Base-by-base conservation (phyloP, 2,797 vertebrate genomes). In the Parauchenoglanis ngamensis region DNA sequence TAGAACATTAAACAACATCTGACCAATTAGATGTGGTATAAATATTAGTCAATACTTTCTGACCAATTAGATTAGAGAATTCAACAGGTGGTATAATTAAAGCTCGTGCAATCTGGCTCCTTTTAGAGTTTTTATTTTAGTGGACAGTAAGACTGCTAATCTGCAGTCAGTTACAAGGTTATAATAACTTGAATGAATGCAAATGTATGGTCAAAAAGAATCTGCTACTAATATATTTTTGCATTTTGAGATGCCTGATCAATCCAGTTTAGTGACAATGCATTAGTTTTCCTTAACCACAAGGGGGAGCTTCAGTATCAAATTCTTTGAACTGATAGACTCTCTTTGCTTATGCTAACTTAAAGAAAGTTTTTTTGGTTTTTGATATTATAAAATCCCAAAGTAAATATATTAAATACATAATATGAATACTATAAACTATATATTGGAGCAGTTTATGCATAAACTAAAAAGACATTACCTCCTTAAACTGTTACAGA, bases 301-400 rank as follows among this genome's bases (percentile, higher is more conserved):
- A 90, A 94, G 95, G 89, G 92, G 94, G 93, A 90, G 85, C 90
- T 83, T 92, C 80, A 56, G 86, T 65, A 83, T 89, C 77, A 90
- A 11, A 80, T 49, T 83, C 35, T 19, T 57, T 46, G 25, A 5
- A 46, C 25, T 65, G 44, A 3, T 4, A 17, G n/a, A 77, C 12
- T 46, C 8, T 40, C 2, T 8, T 46, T 28, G 44, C 40, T 19
- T 49, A 28, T 19, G 15, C n/a, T 31, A 78, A 1, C 8, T 70
- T 40, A 2, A 7, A 13, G n/a, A 67, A 67, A 67, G 63, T 4
- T n/a, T 0, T 12, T 67, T 28, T 11, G 28, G 13, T 68, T 68
- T 68, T 31, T 68, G 19, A 23, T 44, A 21, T 72, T 40, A 40
- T 44, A 44, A 23, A 49, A 15, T 25, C 23, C 72, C 23, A 25